phyloP scores from a whole-genome alignment of 2,113 vertebrate species.

The Peromyscus polionotus region DNA sequence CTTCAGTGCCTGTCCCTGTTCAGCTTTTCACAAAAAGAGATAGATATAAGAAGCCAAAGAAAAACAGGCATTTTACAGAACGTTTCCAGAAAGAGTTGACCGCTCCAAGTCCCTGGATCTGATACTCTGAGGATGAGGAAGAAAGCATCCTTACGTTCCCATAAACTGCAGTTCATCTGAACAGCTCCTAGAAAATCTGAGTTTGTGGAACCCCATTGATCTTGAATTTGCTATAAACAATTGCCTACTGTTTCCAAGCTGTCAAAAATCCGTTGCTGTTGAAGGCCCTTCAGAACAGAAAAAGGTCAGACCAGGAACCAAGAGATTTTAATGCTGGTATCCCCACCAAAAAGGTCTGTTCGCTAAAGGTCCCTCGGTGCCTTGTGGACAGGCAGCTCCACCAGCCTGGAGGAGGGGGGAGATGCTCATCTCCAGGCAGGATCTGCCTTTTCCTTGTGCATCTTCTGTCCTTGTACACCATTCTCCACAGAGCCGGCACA shows the following conservation, averaged over 20 bases:
- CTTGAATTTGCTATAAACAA: slow-evolving; percentile 62
- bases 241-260: slow-evolving; percentile 30
- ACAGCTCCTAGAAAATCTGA: slow-evolving; percentile 46
- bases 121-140: neutral
- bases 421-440: neutral
- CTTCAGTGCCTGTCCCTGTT: neutral
- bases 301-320: slow-evolving; percentile 63
- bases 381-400: slow-evolving; percentile 33
- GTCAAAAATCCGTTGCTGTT: slow-evolving; percentile 50
- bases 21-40: neutral
- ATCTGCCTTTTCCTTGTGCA: neutral
- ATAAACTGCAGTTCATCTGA: neutral
- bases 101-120: neutral
- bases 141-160: neutral
- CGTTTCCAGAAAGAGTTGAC: neutral
- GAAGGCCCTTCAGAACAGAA: slow-evolving; percentile 48
- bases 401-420: neutral
- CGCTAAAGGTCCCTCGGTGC: slow-evolving; percentile 38
- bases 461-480: slow-evolving; percentile 29
- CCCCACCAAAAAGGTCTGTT: neutral
- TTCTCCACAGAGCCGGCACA: neutral
- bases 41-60: neutral
- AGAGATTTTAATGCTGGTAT: neutral
- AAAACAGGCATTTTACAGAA: neutral
- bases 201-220: slow-evolving; percentile 32